Base-by-base conservation (phyloP, 2,888 invertebrate species). In the Bibio marci region DNA sequence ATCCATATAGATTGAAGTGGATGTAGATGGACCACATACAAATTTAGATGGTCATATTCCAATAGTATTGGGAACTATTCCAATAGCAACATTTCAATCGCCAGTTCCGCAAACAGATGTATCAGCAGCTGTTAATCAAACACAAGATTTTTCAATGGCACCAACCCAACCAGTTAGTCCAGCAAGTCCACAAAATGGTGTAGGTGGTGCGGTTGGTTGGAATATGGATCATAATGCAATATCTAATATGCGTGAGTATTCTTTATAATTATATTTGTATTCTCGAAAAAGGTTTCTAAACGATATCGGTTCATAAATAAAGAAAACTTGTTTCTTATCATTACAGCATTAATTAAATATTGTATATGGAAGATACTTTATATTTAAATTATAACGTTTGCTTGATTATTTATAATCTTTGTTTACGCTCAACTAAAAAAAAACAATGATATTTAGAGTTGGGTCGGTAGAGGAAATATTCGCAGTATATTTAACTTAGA, bases 41-140 rank as follows among this genome's bases (percentile, higher is more conserved):
- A 77, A 80, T 55, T 56, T 82, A 46, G 65, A 65, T 19, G 70
- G 71, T 25, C 71, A 68, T 52, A 71, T 76, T 48, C 73, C 76
- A 26, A 67, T 85, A 36, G 73, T 73, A 0, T 70, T 85, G 47
- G 85, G 85, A 22, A 82, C 82, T 0, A 71, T 83, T 44, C 83
- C 83, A 3, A 54, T 80, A 45, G 63, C 70, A 40, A 70, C 65
- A 10, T 64, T 70, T 47, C 53, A 56, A 47, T 54, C 58, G 8
- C 58, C 58, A 14, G 53, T 57, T 42, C 58, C 59, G 10, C 58
- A 58, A 43, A 54, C 59, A 10, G 57, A 57, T 52, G 53, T 53
- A 14, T 56, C 56, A 38, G 26, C 12, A 11, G 17, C n/a, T 7
- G 22, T 22, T 8, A 8, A 4, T 22, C 22, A 22, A 22, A 48